Evolutionary conservation across 2,797 vertebrate genomes (phyloP).

Genomic region (Hydrophis major): DNA sequence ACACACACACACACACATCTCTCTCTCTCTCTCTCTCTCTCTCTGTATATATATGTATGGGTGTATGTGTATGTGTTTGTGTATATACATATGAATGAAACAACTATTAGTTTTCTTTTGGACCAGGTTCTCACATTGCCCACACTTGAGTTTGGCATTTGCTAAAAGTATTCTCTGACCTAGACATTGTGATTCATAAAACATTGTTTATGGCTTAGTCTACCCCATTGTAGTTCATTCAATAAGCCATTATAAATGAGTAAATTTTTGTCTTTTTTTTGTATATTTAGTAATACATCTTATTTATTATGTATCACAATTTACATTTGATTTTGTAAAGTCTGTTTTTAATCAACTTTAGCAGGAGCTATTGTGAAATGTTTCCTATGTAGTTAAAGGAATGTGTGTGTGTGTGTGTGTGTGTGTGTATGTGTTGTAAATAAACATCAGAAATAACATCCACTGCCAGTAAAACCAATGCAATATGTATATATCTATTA

Average conservation of each 20-base stretch:
- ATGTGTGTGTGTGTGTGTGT: too few species aligned
- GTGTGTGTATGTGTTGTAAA: not conserved
- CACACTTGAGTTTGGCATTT: not conserved
- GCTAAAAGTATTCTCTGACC: not conserved
- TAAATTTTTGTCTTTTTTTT: not conserved
- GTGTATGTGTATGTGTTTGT: too few species aligned
- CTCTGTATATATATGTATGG: too few species aligned
- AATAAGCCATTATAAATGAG: not conserved
- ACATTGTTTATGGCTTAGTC: not conserved
- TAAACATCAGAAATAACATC: constrained; percentile 12
- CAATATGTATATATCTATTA: constrained; percentile 17
- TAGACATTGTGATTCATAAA: not conserved
- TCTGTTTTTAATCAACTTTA: not conserved
- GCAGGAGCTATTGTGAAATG: not conserved
- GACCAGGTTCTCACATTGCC: too few species aligned
- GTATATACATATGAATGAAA: too few species aligned
- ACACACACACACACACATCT: too few species aligned
- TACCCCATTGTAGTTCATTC: not conserved
- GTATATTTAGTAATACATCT: not conserved
- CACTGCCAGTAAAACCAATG: constrained; percentile 13
- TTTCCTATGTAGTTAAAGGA: not conserved
- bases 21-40: too few species aligned
- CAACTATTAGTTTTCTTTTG: too few species aligned
- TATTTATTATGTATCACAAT: not conserved
- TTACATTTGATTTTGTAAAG: not conserved